Evolutionary conservation across 1,140 invertebrate species (phyloP).

Genomic region (Bacillus rossius): DNA sequence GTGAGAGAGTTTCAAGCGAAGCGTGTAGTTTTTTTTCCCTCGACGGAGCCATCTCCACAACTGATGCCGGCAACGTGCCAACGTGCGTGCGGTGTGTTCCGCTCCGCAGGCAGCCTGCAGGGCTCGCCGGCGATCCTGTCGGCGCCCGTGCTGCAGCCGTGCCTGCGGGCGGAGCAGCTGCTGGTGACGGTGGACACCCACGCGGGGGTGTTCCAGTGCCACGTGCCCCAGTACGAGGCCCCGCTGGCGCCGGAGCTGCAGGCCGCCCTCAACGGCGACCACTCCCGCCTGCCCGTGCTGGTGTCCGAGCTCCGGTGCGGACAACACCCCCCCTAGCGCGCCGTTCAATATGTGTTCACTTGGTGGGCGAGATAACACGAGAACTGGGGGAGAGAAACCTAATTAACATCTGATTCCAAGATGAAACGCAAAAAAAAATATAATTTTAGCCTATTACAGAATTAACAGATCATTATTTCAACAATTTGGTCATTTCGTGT

Average conservation of each 20-base stretch:
- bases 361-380: too few species aligned
- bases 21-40: too few species aligned
- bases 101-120: constrained; percentile 55
- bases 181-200: constrained; percentile 91
- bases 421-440: neutral
- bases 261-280: constrained; percentile 70
- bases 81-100: too few species aligned
- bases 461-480: too few species aligned
- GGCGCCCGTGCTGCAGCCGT: constrained; percentile 82
- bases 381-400: too few species aligned
- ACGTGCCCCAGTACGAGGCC: constrained; percentile 85
- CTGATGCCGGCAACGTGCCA: too few species aligned
- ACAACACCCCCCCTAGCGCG: too few species aligned
- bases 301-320: constrained; percentile 64
- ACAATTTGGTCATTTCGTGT: too few species aligned
- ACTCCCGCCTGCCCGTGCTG: constrained; percentile 57
- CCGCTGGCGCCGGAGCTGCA: constrained; percentile 78
- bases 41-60: too few species aligned
- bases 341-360: too few species aligned
- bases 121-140: constrained; percentile 89
- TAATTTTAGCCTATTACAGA: neutral
- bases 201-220: constrained; percentile 84
- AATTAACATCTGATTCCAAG: too few species aligned
- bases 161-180: constrained; percentile 84
- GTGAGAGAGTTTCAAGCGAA: too few species aligned